Evolutionary conservation across 2,888 invertebrate species (phyloP).

Genomic region (Abscondita cerata): DNA sequence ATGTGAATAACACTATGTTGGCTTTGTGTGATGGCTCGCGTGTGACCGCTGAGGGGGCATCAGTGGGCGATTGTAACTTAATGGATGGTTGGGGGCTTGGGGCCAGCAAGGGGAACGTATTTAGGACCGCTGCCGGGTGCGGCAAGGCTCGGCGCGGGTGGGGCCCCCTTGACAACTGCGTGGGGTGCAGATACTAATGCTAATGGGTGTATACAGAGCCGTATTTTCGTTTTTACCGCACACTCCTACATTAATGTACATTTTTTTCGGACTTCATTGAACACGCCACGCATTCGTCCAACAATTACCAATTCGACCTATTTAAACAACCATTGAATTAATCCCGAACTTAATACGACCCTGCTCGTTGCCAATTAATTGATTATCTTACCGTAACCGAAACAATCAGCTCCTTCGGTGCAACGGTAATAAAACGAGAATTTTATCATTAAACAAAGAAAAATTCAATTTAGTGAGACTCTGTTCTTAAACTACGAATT

Average conservation of each 20-base stretch:
- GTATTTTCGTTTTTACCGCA: conserved; percentile 20
- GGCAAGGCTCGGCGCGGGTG: conserved; percentile 55
- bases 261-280: not conserved
- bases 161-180: conserved; percentile 49
- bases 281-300: not conserved
- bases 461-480: conserved; percentile 26
- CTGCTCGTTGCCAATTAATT: not conserved
- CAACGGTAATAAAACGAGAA: not conserved
- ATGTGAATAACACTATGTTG: conserved; percentile 25
- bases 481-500: conserved; percentile 31
- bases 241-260: not conserved
- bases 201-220: conserved; percentile 45
- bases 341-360: not conserved
- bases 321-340: not conserved
- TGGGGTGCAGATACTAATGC: conserved; percentile 48
- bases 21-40: conserved; percentile 35
- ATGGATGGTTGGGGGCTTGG: conserved; percentile 40
- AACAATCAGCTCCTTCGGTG: too few relatives aligned
- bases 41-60: conserved; percentile 35
- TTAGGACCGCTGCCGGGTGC: conserved; percentile 46
- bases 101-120: conserved; percentile 39
- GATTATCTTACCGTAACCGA: too few relatives aligned
- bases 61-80: conserved; percentile 35
- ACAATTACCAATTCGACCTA: not conserved
- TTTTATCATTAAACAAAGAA: not conserved